A percentile compares a stretch with the other conserved stretches of the same genome.
Conservation (phyloP, 2,113 vertebrate species). For the Ovibos moschatus region DNA sequence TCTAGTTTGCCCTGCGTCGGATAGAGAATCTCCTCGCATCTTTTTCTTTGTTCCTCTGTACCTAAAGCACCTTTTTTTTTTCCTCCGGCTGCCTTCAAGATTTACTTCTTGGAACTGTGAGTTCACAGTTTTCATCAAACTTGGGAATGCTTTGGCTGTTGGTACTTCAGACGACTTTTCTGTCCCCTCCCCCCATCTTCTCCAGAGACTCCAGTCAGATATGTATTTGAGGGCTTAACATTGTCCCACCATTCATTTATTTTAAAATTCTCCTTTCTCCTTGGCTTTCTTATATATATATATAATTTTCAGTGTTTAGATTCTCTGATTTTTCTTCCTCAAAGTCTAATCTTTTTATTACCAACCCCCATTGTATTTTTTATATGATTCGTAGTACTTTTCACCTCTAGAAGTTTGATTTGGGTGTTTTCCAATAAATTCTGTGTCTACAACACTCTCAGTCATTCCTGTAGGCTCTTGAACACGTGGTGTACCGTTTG, state of each 20-base stretch:
- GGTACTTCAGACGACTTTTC: neutral
- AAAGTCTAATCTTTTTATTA: neutral
- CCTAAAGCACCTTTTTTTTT: neutral
- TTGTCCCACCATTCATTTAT: neutral
- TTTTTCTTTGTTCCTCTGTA: neutral
- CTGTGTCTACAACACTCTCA: accelerated
- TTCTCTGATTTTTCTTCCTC: neutral
- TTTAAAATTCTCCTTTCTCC: neutral
- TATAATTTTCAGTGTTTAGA: neutral
- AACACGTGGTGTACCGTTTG: accelerated
- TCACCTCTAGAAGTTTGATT: neutral
- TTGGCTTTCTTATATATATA: neutral
- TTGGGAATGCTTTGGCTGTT: neutral
- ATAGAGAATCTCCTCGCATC: too few species aligned
- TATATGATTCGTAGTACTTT: neutral
- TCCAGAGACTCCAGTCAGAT: neutral
- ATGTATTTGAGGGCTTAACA: neutral
- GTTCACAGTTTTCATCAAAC: neutral
- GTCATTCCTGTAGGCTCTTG: neutral
- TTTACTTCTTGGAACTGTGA: neutral
- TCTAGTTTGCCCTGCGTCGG: neutral
- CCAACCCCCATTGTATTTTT: neutral
- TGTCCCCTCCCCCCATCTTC: too few species aligned
- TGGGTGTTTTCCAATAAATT: neutral
- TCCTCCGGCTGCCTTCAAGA: neutral